Conservation (phyloP, 1,140 invertebrate species). For the Bacillus rossius region DNA sequence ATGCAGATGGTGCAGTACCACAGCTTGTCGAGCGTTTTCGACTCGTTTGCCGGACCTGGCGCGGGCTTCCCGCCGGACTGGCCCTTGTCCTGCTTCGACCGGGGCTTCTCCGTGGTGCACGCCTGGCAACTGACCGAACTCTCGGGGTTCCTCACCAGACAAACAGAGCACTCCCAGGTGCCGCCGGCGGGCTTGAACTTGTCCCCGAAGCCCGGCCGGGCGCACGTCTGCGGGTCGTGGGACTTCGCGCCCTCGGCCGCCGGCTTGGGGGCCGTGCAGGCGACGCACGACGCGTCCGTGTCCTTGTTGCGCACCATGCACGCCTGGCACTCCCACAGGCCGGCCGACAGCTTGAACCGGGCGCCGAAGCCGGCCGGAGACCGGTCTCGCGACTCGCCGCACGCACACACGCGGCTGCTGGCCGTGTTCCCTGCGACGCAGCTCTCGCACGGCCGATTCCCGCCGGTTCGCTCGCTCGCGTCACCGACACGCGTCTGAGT, state of each 20-base stretch:
- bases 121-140: neutral
- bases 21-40: constrained; percentile 43
- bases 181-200: constrained; percentile 43
- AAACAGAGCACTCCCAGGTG: constrained; percentile 54
- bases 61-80: constrained; percentile 29
- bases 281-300: constrained; percentile 51
- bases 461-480: too few relatives aligned
- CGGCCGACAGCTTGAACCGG: constrained; percentile 47
- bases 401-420: too few relatives aligned
- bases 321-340: constrained; percentile 57
- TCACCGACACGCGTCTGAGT: too few relatives aligned
- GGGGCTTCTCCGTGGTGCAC: constrained; percentile 1
- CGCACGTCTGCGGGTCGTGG: neutral
- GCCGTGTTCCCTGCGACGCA: too few relatives aligned
- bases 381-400: too few relatives aligned
- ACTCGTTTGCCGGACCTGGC: constrained; percentile 41
- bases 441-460: too few relatives aligned
- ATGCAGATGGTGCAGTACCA: constrained; percentile 59
- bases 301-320: constrained; percentile 61
- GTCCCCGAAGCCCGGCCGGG: constrained; percentile 39
- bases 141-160: constrained; percentile 49
- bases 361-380: constrained; percentile 40
- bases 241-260: neutral
- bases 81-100: constrained; percentile 27
- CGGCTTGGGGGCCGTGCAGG: constrained; percentile 52